These are phyloP conservation scores for Muraenolepis orangiensis DNA, from an alignment of 2,797 vertebrate genomes.

Conservation along the genomic window DNA sequence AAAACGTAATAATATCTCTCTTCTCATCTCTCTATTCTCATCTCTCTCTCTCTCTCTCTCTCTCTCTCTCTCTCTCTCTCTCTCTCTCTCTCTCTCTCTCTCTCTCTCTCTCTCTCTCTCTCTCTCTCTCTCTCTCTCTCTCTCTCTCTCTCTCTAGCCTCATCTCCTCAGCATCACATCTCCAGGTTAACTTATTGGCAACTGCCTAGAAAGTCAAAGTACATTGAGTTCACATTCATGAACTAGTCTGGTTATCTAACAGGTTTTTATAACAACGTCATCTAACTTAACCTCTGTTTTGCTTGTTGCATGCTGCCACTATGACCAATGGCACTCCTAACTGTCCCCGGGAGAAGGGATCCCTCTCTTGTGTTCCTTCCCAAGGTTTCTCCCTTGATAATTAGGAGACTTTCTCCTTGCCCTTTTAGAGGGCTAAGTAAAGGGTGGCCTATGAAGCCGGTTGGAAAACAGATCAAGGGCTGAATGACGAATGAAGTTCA, in stretches of 20 bases:
- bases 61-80: not conserved
- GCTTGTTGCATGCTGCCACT: too few species aligned
- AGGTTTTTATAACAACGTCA: too few species aligned
- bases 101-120: too few species aligned
- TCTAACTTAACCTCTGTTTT: not conserved
- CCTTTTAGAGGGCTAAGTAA: not conserved
- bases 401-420: not conserved
- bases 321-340: too few species aligned
- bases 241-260: too few species aligned
- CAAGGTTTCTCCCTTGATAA: not conserved
- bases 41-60: too few species aligned
- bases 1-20: slow-evolving; percentile 74
- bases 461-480: not conserved
- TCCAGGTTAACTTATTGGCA: not conserved
- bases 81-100: not conserved
- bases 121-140: too few species aligned
- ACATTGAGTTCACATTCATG: not conserved
- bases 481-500: not conserved
- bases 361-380: not conserved
- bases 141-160: not conserved
- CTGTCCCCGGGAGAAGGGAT: not conserved
- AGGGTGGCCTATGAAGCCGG: not conserved
- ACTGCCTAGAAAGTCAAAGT: too few species aligned
- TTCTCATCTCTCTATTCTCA: too few species aligned
- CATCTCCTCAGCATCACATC: not conserved